phyloP scores from a whole-genome alignment of 1,140 invertebrate genomes.

The Sweltsa coloradensis region DNA sequence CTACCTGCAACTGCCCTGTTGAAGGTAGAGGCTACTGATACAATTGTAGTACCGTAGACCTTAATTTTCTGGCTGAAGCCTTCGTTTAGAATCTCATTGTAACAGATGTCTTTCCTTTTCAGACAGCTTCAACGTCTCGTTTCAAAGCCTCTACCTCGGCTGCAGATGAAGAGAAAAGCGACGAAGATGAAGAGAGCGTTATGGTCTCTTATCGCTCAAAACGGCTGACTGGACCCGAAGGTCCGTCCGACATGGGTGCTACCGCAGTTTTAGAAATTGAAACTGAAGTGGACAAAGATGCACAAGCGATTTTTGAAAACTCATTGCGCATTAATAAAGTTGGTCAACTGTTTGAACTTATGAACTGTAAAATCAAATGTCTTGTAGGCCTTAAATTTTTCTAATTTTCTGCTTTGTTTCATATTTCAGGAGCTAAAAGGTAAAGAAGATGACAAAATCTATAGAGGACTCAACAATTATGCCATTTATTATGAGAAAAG shows the following conservation, averaged over 20 bases:
- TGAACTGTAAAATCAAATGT: not conserved
- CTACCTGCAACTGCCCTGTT: too few species aligned
- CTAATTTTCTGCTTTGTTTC: slow-evolving; percentile 6
- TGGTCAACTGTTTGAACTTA: slow-evolving; percentile 8
- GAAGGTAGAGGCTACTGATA: too few species aligned
- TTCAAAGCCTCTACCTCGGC: too few species aligned
- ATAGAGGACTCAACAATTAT: slow-evolving; percentile 92
- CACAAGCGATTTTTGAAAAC: slow-evolving; percentile 90
- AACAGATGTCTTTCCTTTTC: too few species aligned
- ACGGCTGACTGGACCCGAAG: slow-evolving; percentile 41
- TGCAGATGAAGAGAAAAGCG: slow-evolving; percentile 20
- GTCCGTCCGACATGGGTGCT: slow-evolving; percentile 77
- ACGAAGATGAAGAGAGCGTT: slow-evolving; percentile 36
- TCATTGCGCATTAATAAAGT: slow-evolving; percentile 77
- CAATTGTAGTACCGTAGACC: too few species aligned
- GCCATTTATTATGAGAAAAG: slow-evolving; percentile 88
- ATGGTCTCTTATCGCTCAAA: slow-evolving; percentile 56
- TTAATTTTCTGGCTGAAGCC: too few species aligned
- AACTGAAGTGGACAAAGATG: slow-evolving; percentile 82
- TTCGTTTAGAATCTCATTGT: too few species aligned
- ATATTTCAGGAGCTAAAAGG: slow-evolving; percentile 61
- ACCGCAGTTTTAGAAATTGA: slow-evolving; percentile 83
- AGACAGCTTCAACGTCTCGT: too few species aligned
- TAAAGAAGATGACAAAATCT: slow-evolving; percentile 91
- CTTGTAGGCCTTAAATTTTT: not conserved